Base-by-base conservation (phyloP, 2,113 vertebrate genomes). In the Osmerus mordax region DNA sequence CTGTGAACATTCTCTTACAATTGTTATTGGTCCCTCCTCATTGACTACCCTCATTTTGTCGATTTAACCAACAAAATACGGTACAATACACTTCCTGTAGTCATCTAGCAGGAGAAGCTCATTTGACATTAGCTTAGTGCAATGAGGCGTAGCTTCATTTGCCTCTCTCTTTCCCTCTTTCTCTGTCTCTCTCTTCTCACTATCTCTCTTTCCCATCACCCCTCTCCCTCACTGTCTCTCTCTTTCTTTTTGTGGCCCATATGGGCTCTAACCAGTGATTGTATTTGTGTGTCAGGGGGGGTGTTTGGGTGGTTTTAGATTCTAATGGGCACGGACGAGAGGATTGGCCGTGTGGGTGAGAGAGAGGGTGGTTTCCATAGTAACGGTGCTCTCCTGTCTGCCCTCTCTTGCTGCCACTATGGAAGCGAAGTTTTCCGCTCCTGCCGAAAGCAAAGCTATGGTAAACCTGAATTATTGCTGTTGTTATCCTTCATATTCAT, bases 341-440 rank as follows among this genome's bases (percentile, higher is more conserved):
- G 84, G 88, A 89, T 89, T 85, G 89, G 89, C 79, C 88, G 87
- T 91, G 87, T 89, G 86, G 88, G 89, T 91, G 88, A 89, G 88
- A 28, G 88, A 76, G 89, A 91, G 90, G 89, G 83, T 90, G 89
- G 90, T 90, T 93, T 90, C 89, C 89, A 91, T 93, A 92, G 92
- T 94, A 94, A 94, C 90, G 84, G 89, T 93, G 91, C 91, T 91
- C 90, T 94, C 89, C 93, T 96, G 92, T 99, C 94, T 97, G 90
- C 93, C 94, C 94, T 94, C 90, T 93, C 95, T 95, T 95, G 95
- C 95, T 98, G 97, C 96, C 96, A 96, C 96, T 98, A 98, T 94
- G 97, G 97, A 98, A 99, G 97, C 94, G 97, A 99, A 99, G 97
- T 99, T 97, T 99, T 99, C 95, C 96, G 97, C 97, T 99, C 97